Evolutionary conservation across 2,888 invertebrate genomes (phyloP), one percentile per base, ranked within the genome.

Genomic region (Stratiomys singularior): DNA sequence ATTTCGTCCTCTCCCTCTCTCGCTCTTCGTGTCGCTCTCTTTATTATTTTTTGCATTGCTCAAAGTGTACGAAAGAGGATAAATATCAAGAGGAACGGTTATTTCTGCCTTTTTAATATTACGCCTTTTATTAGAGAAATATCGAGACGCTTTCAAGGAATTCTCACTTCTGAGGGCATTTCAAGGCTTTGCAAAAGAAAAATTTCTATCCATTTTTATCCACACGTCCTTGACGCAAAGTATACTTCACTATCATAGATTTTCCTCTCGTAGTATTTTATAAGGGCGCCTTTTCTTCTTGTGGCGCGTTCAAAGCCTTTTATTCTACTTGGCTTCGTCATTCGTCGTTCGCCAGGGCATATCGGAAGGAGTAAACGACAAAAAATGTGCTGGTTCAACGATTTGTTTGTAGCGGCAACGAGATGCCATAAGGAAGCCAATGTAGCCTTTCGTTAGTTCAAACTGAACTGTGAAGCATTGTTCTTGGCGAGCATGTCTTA

Each of bases 141-240:
- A 63, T 63, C 25, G 63, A 63, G 63, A 25, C 63, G 28, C 28
- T 63, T 63, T 63, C 28, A 63, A 63, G 63, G 63, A 63, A 63
- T 63, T 28, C 23, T 13, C 63, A 63, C 63, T 63, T 28, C 28
- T 27, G 23, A 63, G 27, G 63, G 23, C 28, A 25, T 28, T 63
- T 63, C 18, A 18, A 52, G 52, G 52, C 52, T n/a, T 7, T 18
- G 52, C 52, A 18, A 52, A 52, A 52, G 52, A 52, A 52, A 18
- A 52, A 52, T n/a, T n/a, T n/a, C 15, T 18, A 52, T 52, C 52
- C 52, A 52, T 52, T 52, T 37, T 52, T 52, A 52, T 52, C 52
- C 52, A 52, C 52, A 52, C 52, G 52, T 52, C 52, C 52, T 52
- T 15, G 18, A 52, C 52, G 4, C 52, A 52, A 52, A 52, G 52